A percentile compares a stretch with the other conserved stretches of the same genome.
Conservation (phyloP, 2,888 invertebrate genomes). For the Ectropis crepuscularia region DNA sequence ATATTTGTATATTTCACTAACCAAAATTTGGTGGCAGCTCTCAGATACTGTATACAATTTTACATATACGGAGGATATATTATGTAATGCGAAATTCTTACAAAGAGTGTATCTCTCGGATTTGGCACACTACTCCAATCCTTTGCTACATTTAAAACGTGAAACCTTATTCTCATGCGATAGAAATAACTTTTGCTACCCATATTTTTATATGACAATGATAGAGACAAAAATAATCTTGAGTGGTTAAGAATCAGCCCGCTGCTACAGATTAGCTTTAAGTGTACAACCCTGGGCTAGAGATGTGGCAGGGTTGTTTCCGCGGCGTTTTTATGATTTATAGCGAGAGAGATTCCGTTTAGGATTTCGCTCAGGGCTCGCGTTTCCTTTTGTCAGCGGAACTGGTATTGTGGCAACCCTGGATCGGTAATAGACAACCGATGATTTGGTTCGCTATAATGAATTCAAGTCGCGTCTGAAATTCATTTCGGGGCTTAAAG, state of each 20-base stretch:
- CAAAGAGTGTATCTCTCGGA: too few relatives aligned
- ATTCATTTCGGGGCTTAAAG: conserved; percentile 33
- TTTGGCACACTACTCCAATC: too few relatives aligned
- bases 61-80: too few relatives aligned
- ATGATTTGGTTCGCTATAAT: conserved; percentile 52
- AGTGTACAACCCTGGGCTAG: conserved; percentile 20
- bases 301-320: conserved; percentile 62
- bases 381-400: conserved; percentile 62
- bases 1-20: too few relatives aligned
- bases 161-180: not conserved
- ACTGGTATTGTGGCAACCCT: conserved; percentile 63
- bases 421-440: conserved; percentile 56
- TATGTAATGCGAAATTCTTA: too few relatives aligned
- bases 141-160: too few relatives aligned
- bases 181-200: too few relatives aligned
- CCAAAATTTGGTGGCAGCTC: too few relatives aligned
- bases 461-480: conserved; percentile 49
- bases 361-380: conserved; percentile 61
- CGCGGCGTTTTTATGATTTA: conserved; percentile 67
- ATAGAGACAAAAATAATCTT: not conserved
- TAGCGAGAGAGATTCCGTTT: conserved; percentile 65
- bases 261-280: conserved; percentile 50
- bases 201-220: not conserved
- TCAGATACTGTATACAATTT: too few relatives aligned
- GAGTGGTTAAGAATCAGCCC: conserved; percentile 55